Conservation (phyloP, 2,797 vertebrate species). For the Carapus acus region DNA sequence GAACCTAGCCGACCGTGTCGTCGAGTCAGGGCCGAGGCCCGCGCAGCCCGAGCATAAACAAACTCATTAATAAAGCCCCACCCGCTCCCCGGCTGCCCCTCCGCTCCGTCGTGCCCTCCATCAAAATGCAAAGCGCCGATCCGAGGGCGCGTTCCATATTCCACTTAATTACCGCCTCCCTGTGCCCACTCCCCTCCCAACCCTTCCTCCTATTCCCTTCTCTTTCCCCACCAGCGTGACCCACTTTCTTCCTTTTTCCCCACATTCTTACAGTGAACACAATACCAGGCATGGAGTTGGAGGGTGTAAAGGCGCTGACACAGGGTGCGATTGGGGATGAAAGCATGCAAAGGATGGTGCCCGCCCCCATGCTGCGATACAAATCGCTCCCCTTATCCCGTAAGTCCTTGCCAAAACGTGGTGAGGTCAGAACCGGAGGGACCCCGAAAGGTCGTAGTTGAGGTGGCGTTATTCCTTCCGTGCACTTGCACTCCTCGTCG, state of each 20-base stretch:
- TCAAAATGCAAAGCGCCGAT: slow-evolving; percentile 62
- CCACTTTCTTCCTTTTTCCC: slow-evolving; percentile 31
- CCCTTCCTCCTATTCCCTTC: slow-evolving; percentile 1
- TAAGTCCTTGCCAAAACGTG: slow-evolving; percentile 36
- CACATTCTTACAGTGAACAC: slow-evolving; percentile 23
- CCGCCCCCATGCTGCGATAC: slow-evolving; percentile 19
- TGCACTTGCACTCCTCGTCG: slow-evolving; percentile 7
- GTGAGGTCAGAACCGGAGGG: slow-evolving; percentile 20
- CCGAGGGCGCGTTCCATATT: slow-evolving; percentile 44
- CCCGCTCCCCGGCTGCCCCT: too few species aligned
- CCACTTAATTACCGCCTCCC: slow-evolving; percentile 50
- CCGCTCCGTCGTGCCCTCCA: slow-evolving; percentile 45
- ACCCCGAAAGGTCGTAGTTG: slow-evolving; percentile 13
- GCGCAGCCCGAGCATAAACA: slow-evolving; percentile 50
- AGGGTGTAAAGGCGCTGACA: slow-evolving; percentile 10
- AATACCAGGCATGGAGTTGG: slow-evolving; percentile 16
- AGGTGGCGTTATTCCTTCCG: too few species aligned
- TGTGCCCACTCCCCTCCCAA: slow-evolving; percentile 17
- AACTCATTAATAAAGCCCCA: slow-evolving; percentile 61
- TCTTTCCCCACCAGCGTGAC: slow-evolving; percentile 23
- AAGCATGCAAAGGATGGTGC: slow-evolving; percentile 20
- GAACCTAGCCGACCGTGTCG: slow-evolving; percentile 49
- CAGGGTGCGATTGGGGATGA: slow-evolving; percentile 27
- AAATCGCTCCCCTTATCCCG: slow-evolving; percentile 36
- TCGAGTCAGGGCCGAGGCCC: slow-evolving; percentile 45